These are phyloP conservation scores for Drosophila sulfurigaster DNA, from an alignment of 1,140 invertebrate species.

Conservation along the genomic window DNA sequence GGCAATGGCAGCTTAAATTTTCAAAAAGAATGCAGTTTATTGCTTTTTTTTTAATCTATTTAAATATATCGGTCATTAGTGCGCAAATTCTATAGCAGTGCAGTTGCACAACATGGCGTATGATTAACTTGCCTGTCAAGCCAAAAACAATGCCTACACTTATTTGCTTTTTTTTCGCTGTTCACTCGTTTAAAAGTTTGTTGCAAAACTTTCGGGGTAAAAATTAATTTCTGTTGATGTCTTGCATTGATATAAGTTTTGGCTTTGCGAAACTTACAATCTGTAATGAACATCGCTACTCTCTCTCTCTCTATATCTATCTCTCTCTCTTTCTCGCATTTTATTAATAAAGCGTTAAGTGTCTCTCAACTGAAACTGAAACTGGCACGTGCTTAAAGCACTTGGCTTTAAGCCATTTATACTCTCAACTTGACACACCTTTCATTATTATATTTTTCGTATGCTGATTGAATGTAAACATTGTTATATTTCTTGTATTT, in stretches of 20 bases:
- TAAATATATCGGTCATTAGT: background rate
- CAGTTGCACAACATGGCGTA: conserved; percentile 15
- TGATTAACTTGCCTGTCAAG: conserved; percentile 5
- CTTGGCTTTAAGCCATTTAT: too few species aligned
- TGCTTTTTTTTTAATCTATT: background rate
- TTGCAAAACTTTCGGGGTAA: background rate
- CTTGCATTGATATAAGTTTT: background rate
- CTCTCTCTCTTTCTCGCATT: too few species aligned
- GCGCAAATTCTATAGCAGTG: background rate
- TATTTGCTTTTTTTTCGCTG: too few species aligned
- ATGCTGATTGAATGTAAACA: too few species aligned
- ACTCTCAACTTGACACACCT: too few species aligned
- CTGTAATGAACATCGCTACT: background rate
- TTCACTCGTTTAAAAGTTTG: background rate
- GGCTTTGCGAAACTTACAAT: background rate
- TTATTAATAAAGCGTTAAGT: background rate
- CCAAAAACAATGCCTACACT: background rate
- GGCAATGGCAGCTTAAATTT: conserved; percentile 4
- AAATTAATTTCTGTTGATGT: conserved; percentile 1
- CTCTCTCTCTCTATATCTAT: background rate
- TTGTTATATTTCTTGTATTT: too few species aligned
- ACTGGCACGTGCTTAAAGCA: too few species aligned
- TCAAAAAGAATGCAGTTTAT: background rate
- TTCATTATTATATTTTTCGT: too few species aligned
- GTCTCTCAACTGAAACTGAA: too few species aligned